These are phyloP conservation scores for Drosophila malerkotliana DNA, from an alignment of 1,140 invertebrate genomes.

Conservation along the genomic window DNA sequence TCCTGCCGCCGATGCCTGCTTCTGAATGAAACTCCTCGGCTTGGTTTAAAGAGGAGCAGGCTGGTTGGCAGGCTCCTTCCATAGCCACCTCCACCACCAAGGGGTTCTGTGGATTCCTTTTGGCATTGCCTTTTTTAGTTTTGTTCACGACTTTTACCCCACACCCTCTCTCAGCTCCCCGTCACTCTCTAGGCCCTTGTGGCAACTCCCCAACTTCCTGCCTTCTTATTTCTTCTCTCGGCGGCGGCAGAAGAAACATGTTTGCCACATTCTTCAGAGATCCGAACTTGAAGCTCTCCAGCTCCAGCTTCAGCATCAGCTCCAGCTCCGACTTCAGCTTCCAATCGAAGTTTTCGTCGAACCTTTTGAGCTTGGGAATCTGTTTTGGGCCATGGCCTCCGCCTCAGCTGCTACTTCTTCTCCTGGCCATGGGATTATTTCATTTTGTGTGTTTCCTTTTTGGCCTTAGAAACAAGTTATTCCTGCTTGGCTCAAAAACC, in stretches of 20 bases:
- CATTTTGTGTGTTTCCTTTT: slow-evolving; percentile 83
- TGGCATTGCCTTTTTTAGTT: slow-evolving; percentile 63
- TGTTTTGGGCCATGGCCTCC: slow-evolving; percentile 56
- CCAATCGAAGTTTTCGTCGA: slow-evolving; percentile 79
- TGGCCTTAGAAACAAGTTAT: slow-evolving; percentile 82
- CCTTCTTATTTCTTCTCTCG: slow-evolving; percentile 29
- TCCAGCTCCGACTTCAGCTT: slow-evolving; percentile 7
- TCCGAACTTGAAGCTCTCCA: slow-evolving; percentile 40
- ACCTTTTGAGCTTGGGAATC: slow-evolving; percentile 81
- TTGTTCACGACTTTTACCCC: slow-evolving; percentile 72
- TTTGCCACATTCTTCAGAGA: slow-evolving; percentile 79
- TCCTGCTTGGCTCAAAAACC: slow-evolving; percentile 65
- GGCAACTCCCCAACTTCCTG: slow-evolving; percentile 79
- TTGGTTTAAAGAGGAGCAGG: slow-evolving; percentile 52
- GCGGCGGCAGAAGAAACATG: slow-evolving; percentile 67
- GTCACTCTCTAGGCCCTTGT: slow-evolving; percentile 60
- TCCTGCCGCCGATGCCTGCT: slow-evolving; percentile 56
- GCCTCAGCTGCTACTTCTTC: slow-evolving; percentile 43
- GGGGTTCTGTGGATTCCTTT: slow-evolving; percentile 53
- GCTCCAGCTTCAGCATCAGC: background rate
- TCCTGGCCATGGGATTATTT: slow-evolving; percentile 82
- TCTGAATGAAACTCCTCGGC: slow-evolving; percentile 65
- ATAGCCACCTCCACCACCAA: background rate
- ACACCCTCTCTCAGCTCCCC: background rate
- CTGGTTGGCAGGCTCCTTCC: slow-evolving; percentile 37